phyloP scores from a whole-genome alignment of 2,113 vertebrate genomes.

The Sigmodon hispidus region DNA sequence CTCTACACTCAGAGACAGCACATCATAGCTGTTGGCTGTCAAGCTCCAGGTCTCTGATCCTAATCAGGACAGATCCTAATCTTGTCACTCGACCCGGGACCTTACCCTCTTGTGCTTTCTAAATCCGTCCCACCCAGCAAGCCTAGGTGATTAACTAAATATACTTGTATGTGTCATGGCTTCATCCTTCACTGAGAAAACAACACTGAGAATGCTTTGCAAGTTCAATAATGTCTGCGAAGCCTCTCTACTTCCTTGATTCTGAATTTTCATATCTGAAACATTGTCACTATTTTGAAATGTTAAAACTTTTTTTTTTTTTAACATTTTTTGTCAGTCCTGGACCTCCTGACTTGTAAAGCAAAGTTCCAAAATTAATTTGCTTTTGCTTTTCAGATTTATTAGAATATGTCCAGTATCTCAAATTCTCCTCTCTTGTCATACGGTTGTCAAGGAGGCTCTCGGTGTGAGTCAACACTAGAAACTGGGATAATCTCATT shows the following conservation, averaged over 20 bases:
- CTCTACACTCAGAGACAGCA: neutral
- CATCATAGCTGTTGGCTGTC: neutral
- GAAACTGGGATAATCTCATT: slow-evolving; percentile 27
- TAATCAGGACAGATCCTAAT: neutral
- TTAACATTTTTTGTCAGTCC: neutral
- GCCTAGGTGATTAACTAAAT: neutral
- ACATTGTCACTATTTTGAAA: neutral
- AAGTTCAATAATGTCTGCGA: neutral
- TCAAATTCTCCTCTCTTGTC: neutral
- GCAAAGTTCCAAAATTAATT: slow-evolving; percentile 30
- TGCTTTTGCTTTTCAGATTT: slow-evolving; percentile 16
- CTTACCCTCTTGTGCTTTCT: neutral
- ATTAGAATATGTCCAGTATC: neutral
- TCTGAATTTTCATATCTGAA: neutral
- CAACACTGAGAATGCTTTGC: neutral
- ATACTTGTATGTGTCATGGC: neutral
- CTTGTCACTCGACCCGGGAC: neutral
- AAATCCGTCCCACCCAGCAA: neutral
- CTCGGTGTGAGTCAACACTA: neutral
- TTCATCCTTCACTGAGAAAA: neutral
- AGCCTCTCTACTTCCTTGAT: neutral
- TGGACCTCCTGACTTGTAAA: neutral
- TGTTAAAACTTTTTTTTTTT: neutral
- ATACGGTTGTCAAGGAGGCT: slow-evolving; percentile 36
- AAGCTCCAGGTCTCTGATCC: neutral